These are phyloP conservation scores for Melanchra persicariae DNA, from an alignment of 2,888 invertebrate genomes.

Conservation along the genomic window DNA sequence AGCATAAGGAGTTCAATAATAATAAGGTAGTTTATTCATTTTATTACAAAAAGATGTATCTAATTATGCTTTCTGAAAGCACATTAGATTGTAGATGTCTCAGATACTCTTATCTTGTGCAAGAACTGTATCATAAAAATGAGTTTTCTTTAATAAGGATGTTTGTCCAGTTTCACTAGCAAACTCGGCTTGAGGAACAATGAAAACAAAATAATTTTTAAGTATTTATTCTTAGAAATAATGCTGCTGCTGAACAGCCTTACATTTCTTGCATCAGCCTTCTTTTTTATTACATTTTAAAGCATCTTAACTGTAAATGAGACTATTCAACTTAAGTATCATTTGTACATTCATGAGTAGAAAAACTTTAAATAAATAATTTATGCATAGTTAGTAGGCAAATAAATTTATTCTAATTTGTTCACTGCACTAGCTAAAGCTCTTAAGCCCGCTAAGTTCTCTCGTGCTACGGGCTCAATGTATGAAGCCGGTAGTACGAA, in stretches of 20 bases:
- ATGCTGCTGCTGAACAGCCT: conserved; percentile 23
- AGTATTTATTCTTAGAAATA: conserved; percentile 44
- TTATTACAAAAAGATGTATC: background rate
- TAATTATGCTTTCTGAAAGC: background rate
- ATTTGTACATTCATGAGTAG: conserved; percentile 39
- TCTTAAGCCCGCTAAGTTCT: conserved; percentile 93
- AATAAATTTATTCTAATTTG: conserved; percentile 56
- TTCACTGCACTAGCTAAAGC: conserved; percentile 87
- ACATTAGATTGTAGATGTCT: background rate
- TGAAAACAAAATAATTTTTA: background rate
- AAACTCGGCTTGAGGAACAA: background rate
- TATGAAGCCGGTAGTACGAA: conserved; percentile 95
- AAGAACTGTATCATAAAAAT: background rate
- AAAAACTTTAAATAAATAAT: conserved; percentile 51
- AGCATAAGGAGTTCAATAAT: conserved; percentile 64
- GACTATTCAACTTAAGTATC: conserved; percentile 34
- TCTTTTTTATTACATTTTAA: conserved; percentile 25
- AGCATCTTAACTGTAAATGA: conserved; percentile 21
- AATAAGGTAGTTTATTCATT: conserved; percentile 74
- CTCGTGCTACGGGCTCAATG: conserved; percentile 94
- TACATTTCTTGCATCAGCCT: conserved; percentile 43
- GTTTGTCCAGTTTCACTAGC: background rate
- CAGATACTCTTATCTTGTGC: background rate
- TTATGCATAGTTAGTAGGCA: conserved; percentile 21
- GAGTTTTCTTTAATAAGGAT: background rate